phyloP scores from a whole-genome alignment of 2,888 invertebrate genomes.

The Apomyelois bistriatella region DNA sequence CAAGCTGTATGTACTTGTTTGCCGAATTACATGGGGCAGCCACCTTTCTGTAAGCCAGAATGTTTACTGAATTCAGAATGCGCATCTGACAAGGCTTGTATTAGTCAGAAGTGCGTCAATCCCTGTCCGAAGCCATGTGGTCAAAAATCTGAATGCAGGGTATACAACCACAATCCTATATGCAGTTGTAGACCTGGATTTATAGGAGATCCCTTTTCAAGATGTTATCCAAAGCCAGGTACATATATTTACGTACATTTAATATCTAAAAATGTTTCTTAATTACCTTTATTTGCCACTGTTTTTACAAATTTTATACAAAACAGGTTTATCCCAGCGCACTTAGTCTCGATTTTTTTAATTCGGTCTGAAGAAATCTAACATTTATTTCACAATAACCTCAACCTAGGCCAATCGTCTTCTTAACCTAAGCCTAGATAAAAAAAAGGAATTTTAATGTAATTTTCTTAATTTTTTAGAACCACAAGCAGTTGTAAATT shows the following conservation, averaged over 20 bases:
- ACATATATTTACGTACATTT: conserved; percentile 19
- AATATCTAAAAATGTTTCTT: neutral
- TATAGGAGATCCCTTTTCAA: conserved; percentile 83
- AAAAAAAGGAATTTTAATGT: too few species aligned
- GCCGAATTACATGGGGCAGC: conserved; percentile 83
- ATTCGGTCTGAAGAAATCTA: too few species aligned
- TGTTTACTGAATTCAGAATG: conserved; percentile 85
- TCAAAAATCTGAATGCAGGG: conserved; percentile 84
- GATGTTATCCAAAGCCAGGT: conserved; percentile 81
- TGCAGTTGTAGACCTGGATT: conserved; percentile 82
- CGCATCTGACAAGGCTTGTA: conserved; percentile 80
- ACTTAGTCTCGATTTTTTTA: too few species aligned
- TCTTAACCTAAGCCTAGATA: too few species aligned
- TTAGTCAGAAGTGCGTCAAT: conserved; percentile 84
- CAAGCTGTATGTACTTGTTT: conserved; percentile 86
- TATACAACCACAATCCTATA: conserved; percentile 85
- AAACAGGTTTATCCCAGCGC: too few species aligned
- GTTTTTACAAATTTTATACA: too few species aligned
- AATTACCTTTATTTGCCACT: too few species aligned
- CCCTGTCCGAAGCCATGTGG: conserved; percentile 88
- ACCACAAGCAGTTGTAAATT: conserved; percentile 51
- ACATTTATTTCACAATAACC: too few species aligned
- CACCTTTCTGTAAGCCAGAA: conserved; percentile 84
- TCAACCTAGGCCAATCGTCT: too few species aligned
- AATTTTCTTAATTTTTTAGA: conserved; percentile 40